Percentiles rank a stretch among this genome's conserved stretches.
Conservation (phyloP, 2,888 invertebrate species). For the Syrphus vitripennis region DNA sequence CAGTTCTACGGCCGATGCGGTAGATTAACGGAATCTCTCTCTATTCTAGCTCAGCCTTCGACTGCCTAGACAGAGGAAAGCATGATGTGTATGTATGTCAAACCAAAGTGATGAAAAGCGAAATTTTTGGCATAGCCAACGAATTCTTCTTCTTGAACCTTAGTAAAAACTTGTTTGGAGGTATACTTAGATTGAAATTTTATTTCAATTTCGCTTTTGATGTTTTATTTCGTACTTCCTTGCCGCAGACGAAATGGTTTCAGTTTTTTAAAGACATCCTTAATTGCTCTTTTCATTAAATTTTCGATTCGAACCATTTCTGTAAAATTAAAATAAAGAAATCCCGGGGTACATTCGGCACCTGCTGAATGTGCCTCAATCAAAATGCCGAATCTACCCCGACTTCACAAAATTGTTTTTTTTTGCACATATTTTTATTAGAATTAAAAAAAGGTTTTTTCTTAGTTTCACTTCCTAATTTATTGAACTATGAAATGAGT, state of each 20-base stretch:
- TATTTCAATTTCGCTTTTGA: not conserved
- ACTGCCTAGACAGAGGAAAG: too few species aligned
- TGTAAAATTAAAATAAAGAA: not conserved
- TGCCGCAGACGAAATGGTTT: not conserved
- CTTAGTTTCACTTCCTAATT: not conserved
- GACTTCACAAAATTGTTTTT: not conserved
- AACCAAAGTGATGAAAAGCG: not conserved
- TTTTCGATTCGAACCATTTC: not conserved
- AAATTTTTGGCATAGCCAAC: not conserved
- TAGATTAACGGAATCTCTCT: too few species aligned
- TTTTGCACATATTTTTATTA: not conserved
- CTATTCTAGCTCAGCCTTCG: too few species aligned
- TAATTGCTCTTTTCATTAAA: not conserved
- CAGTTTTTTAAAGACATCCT: conserved; percentile 5
- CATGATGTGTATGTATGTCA: too few species aligned
- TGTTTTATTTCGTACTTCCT: conserved; percentile 13
- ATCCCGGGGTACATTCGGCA: conserved; percentile 6
- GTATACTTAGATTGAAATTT: not conserved
- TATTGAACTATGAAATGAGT: not conserved
- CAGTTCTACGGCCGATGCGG: too few species aligned
- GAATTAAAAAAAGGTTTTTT: too few species aligned
- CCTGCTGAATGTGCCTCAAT: not conserved
- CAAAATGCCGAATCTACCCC: not conserved
- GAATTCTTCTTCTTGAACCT: not conserved
- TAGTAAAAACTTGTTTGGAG: not conserved